Evolutionary conservation across 2,797 vertebrate species (phyloP), one percentile per base, ranked within the genome.

Genomic region (Galago senegalensis): DNA sequence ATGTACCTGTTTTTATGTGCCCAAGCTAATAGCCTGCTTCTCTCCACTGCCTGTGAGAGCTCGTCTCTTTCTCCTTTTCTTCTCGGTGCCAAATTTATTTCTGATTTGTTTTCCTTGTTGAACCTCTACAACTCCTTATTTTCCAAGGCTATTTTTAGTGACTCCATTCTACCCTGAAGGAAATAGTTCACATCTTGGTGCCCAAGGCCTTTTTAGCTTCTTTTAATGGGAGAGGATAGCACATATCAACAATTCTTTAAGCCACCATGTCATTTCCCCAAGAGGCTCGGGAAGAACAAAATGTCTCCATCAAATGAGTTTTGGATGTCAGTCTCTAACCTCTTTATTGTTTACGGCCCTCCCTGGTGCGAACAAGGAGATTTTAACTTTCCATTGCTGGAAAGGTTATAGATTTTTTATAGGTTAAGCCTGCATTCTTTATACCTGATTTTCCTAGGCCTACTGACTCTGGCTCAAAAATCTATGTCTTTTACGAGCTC

Each of bases 211-310:
- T 98, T 98, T 98, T 97, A 97, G 95, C 97, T 98, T 93, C 92
- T 98, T 98, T 97, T 90, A 98, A 97, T 97, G 96, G 96, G 97
- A 98, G 95, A 98, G 97, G 96, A 97, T 97, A 96, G 95, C 86
- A 95, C 97, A 97, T 97, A 98, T 97, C 98, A 98, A 98, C 98
- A 98, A 97, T 97, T 98, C 98, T 96, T 98, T 97, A 84, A 98
- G 90, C 93, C 97, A 96, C 96, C 98, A 97, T 77, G 95, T 98
- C 98, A 98, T 97, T 97, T 93, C 97, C 98, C 98, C 98, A 97
- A 96, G 98, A 98, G 98, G 89, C 69, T 89, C 37, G 83, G 97
- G 96, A 97, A 98, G 98, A 98, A 99, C 98, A 99, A 97, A 98
- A 98, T 98, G 98, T 98, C 98, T 98, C 43, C 46, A 97, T 87